phyloP scores from a whole-genome alignment of 2,113 vertebrate genomes.

The Procapra przewalskii region DNA sequence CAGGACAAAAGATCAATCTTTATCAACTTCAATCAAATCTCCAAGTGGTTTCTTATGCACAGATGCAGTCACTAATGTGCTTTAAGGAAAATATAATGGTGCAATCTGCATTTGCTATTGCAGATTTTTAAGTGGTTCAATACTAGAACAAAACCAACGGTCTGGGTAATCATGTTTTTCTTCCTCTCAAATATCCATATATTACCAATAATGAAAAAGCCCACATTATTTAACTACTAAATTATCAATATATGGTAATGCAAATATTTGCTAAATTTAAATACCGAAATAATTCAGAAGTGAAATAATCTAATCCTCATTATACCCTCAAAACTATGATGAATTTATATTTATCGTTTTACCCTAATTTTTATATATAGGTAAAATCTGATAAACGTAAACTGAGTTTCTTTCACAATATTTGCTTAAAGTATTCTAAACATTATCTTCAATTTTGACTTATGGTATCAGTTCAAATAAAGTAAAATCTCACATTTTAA shows the following conservation, averaged over 20 bases:
- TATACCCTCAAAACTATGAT: neutral
- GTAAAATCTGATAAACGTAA: neutral
- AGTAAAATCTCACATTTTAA: neutral
- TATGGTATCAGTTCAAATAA: neutral
- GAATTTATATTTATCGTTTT: neutral
- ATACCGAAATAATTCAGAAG: neutral
- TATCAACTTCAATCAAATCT: neutral
- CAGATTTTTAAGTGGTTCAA: conserved; percentile 3
- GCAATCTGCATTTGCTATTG: neutral
- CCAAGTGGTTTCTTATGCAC: neutral
- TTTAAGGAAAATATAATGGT: neutral
- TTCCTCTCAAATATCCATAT: neutral
- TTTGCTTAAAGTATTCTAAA: neutral
- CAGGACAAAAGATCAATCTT: neutral
- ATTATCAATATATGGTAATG: neutral
- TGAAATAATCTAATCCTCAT: neutral
- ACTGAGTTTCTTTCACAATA: neutral
- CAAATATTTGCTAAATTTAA: neutral
- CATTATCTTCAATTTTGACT: neutral
- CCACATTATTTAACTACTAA: neutral
- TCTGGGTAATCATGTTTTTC: neutral
- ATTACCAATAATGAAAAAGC: neutral
- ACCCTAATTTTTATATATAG: neutral
- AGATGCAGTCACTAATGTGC: neutral
- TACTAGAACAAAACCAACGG: neutral